phyloP scores from a whole-genome alignment of 2,113 vertebrate genomes.

The Ceuthmochares aereus region DNA sequence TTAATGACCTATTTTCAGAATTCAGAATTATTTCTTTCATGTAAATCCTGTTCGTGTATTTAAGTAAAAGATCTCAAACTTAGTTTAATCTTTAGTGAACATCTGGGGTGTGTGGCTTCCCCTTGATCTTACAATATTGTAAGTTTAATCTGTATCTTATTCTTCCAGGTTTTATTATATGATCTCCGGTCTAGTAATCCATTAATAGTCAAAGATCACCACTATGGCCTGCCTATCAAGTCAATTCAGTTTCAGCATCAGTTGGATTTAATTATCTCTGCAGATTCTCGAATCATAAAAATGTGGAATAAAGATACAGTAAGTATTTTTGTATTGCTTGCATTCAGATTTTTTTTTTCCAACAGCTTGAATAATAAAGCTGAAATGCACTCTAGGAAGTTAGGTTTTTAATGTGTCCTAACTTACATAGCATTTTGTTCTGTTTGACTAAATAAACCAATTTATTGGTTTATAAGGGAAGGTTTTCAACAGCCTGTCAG shows the following conservation, averaged over 20 bases:
- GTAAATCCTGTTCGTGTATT: neutral
- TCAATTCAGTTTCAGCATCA: conserved; percentile 88
- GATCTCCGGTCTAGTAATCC: conserved; percentile 93
- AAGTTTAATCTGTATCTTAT: neutral
- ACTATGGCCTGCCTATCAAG: conserved; percentile 93
- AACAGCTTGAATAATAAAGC: neutral
- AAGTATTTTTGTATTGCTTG: conserved; percentile 45
- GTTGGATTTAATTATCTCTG: conserved; percentile 90
- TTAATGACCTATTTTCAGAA: neutral
- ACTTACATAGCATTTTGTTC: neutral
- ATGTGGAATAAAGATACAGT: conserved; percentile 96
- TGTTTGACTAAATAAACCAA: neutral
- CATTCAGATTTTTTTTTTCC: neutral
- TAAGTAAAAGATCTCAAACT: neutral
- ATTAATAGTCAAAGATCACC: conserved; percentile 93
- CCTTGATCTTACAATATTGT: neutral
- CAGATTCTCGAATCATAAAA: conserved; percentile 95
- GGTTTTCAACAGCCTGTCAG: neutral
- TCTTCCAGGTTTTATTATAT: conserved; percentile 88
- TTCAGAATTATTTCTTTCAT: neutral
- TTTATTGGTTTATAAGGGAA: neutral
- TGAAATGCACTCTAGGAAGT: neutral
- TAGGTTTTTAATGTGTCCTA: neutral
- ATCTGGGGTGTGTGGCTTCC: neutral
- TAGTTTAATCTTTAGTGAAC: neutral